These are phyloP conservation scores for Crotophaga sulcirostris DNA, from an alignment of 2,113 vertebrate genomes.

Conservation along the genomic window DNA sequence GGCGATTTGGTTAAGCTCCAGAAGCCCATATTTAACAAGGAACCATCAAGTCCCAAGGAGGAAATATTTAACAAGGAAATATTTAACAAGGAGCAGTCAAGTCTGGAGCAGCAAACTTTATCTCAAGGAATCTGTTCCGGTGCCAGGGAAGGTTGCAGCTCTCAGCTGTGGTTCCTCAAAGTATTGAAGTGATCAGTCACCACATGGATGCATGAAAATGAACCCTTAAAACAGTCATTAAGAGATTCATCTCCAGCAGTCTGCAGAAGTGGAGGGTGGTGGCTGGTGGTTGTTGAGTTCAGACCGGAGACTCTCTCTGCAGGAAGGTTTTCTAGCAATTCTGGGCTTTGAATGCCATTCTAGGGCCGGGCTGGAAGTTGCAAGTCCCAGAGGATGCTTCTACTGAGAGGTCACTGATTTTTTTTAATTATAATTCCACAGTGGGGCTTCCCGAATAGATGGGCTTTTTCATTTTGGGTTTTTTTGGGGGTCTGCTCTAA, in stretches of 20 bases:
- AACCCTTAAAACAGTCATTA: background rate
- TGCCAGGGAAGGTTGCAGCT: background rate
- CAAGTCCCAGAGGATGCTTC: background rate
- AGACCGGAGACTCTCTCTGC: background rate
- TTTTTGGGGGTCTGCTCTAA: background rate
- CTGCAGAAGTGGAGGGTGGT: background rate
- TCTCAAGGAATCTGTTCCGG: background rate
- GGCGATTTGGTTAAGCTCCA: background rate
- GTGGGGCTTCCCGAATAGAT: background rate
- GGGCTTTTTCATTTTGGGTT: background rate
- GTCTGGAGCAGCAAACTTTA: background rate
- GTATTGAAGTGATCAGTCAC: background rate
- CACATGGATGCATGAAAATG: background rate
- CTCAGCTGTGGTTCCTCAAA: background rate
- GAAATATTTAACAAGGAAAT: no score
- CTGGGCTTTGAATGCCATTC: background rate
- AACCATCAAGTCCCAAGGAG: no score
- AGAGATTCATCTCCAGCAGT: background rate
- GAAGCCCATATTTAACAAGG: no score
- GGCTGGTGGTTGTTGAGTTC: background rate
- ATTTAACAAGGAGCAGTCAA: background rate
- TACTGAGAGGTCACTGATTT: background rate
- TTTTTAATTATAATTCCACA: background rate
- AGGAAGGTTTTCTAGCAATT: background rate
- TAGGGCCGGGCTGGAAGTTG: background rate